A percentile compares a stretch with the other conserved stretches of the same genome.
These are phyloP conservation scores for Phaethon lepturus DNA, from an alignment of 2,113 vertebrate species.

Conservation along the genomic window DNA sequence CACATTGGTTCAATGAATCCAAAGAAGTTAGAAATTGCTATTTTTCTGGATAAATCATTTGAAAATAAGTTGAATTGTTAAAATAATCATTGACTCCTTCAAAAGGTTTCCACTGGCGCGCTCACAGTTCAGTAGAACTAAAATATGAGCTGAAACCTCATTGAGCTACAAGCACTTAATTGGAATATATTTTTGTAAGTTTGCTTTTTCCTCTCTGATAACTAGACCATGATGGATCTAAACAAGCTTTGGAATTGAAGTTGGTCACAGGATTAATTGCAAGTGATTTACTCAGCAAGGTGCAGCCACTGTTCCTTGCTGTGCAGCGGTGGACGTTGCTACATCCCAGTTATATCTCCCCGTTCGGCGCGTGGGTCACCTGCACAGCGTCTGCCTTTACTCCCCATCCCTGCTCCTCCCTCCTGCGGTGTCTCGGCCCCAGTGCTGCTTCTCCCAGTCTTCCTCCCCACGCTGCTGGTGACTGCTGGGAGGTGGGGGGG, in stretches of 20 bases:
- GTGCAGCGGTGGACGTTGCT: accelerated
- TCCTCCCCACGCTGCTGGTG: not conserved
- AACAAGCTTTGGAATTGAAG: not conserved
- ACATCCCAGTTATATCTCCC: accelerated
- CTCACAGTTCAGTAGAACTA: not conserved
- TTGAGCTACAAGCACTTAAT: conserved; percentile 8
- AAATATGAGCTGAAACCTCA: not conserved
- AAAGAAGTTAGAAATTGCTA: not conserved
- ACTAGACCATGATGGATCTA: not conserved
- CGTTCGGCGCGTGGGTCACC: accelerated
- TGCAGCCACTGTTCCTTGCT: not conserved
- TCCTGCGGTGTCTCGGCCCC: too few relatives aligned
- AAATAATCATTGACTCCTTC: conserved; percentile 32
- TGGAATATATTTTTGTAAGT: not conserved
- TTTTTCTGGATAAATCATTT: not conserved
- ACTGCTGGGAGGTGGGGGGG: not conserved
- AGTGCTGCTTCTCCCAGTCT: not conserved
- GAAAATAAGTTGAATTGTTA: conserved; percentile 35
- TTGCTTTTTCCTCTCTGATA: not conserved
- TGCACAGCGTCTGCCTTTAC: accelerated
- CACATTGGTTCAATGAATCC: not conserved
- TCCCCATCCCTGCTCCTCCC: not conserved
- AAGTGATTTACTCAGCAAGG: not conserved
- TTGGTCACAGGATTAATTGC: not conserved
- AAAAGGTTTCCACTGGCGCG: not conserved